These are phyloP conservation scores for Rhagonycha lutea DNA, from an alignment of 2,888 invertebrate species.

Conservation along the genomic window DNA sequence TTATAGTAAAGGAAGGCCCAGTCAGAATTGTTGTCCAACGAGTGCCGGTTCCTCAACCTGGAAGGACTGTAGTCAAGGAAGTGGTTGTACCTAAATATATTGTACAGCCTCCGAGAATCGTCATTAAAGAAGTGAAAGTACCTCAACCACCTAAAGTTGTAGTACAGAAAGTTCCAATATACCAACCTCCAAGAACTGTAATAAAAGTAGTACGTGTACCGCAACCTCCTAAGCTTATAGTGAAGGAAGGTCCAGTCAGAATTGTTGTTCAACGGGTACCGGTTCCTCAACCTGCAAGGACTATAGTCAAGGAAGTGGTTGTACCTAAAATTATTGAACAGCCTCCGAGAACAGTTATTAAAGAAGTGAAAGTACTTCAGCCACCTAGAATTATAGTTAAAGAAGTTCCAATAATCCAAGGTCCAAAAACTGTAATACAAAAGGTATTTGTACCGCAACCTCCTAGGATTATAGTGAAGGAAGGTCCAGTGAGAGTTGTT, in stretches of 20 bases:
- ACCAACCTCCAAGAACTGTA: not conserved
- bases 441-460: not conserved
- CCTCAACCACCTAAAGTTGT: not conserved
- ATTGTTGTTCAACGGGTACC: not conserved
- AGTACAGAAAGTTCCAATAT: not conserved
- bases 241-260: not conserved
- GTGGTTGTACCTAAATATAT: not conserved
- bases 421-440: not conserved
- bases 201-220: not conserved
- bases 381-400: not conserved
- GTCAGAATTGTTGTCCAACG: not conserved
- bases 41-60: not conserved
- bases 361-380: not conserved
- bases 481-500: not conserved
- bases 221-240: not conserved
- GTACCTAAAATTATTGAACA: not conserved
- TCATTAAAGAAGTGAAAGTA: not conserved
- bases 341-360: not conserved
- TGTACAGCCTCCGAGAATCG: not conserved
- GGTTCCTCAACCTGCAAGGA: conserved; percentile 5
- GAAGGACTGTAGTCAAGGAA: not conserved
- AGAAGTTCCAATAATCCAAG: not conserved
- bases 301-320: not conserved
- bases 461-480: not conserved
- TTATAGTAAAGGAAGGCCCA: not conserved